Conservation (phyloP, 2,797 vertebrate species). For the Alfaro cultratus region DNA sequence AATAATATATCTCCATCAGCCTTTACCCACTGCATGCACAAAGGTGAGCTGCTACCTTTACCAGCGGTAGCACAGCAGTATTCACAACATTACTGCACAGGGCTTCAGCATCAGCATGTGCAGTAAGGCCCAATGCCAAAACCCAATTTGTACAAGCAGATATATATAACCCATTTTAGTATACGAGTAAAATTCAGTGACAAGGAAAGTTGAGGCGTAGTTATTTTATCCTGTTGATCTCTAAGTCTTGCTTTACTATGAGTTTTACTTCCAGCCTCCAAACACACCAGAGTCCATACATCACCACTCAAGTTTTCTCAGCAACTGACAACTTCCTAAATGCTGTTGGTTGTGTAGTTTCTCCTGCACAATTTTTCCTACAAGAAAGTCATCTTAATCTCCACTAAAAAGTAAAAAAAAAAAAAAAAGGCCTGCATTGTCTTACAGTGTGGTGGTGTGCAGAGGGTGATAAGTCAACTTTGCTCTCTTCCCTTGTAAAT, state of each 20-base stretch:
- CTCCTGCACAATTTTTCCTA: not conserved
- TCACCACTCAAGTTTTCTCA: not conserved
- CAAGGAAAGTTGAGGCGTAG: not conserved
- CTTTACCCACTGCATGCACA: not conserved
- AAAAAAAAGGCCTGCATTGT: not conserved
- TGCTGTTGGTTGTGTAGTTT: not conserved
- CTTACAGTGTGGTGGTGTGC: not conserved
- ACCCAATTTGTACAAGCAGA: not conserved
- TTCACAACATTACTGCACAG: not conserved
- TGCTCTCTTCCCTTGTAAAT: not conserved
- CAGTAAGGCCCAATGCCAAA: not conserved
- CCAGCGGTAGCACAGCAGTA: not conserved
- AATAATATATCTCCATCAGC: not conserved
- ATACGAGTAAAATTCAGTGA: not conserved
- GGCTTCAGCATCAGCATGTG: not conserved
- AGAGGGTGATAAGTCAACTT: not conserved
- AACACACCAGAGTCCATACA: not conserved
- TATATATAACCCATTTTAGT: not conserved
- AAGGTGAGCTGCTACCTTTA: not conserved
- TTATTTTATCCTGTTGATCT: not conserved
- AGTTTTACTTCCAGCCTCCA: not conserved
- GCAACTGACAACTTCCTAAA: not conserved
- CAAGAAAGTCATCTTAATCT: not conserved
- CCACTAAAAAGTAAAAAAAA: not conserved
- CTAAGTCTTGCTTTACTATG: not conserved